phyloP scores from a whole-genome alignment of 2,113 vertebrate species.

The Ailuropoda melanoleuca region DNA sequence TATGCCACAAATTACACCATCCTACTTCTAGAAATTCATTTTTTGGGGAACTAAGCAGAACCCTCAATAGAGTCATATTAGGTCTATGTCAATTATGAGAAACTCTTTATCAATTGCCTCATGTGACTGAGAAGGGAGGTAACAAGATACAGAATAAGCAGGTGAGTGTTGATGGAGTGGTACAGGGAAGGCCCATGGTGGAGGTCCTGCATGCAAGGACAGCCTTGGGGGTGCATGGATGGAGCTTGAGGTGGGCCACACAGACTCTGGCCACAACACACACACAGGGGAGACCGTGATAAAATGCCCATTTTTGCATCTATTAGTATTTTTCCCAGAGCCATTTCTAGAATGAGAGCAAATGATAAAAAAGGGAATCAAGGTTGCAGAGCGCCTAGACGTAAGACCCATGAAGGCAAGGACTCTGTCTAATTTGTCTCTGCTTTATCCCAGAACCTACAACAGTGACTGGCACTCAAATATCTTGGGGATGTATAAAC shows the following conservation, averaged over 20 bases:
- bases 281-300: neutral
- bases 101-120: neutral
- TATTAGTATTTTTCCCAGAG: neutral
- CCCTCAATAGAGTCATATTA: neutral
- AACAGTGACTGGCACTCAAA: neutral
- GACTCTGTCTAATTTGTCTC: neutral
- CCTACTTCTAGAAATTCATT: neutral
- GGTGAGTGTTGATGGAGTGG: accelerated
- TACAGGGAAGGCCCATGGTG: neutral
- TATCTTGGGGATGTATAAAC: neutral
- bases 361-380: neutral
- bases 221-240: neutral
- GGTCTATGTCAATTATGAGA: neutral
- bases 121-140: neutral
- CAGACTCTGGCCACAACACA: neutral
- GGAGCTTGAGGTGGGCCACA: neutral
- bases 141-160: neutral
- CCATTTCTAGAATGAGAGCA: neutral
- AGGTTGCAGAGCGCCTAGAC: neutral
- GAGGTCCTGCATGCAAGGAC: neutral
- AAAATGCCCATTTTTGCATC: neutral
- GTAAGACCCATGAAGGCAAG: neutral
- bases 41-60: neutral
- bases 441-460: neutral
- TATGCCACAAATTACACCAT: neutral